Base-by-base conservation (phyloP, 1,140 invertebrate genomes). In the Alviniconcha marisindica region DNA sequence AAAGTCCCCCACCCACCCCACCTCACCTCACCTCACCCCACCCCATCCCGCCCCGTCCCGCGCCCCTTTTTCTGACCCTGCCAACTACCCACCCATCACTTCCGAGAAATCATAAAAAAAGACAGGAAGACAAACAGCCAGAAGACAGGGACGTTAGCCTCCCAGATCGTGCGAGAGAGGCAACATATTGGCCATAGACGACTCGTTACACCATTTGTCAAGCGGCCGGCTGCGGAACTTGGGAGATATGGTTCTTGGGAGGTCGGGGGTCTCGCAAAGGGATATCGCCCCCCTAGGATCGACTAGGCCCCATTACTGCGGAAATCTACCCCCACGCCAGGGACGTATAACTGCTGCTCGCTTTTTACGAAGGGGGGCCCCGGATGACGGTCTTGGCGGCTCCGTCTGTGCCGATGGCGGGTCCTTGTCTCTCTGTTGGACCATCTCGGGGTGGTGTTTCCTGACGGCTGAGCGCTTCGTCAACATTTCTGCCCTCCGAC, bases 201-300 rank as follows among this genome's bases (percentile, higher is more conserved):
- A 31, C 54, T 80, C 78, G 36, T 80, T 66, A 80, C 54, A 21
- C 78, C 78, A 80, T 80, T 80, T 80, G 78, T 80, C 78, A 80
- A 80, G 40, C 56, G 54, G 56, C 54, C 15, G 24, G 33, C 40
- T 12, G 36, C 54, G 56, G 54, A 36, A 63, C 31, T 36, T 21
- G 78, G 60, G 78, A 80, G 78, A 66, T 80, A 63, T 60, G 21
- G 78, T 42, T 42, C 60, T 33, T 24, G 33, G 56, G 40, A 31
- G 60, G 78, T 80, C 60, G 38, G 40, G 60, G 78, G 78, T 80
- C 56, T 31, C 54, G 78, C 33, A 7, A 28, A 63, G 36, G 56
- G 31, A 66, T 80, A 80, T 69, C 33, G 33, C 78, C 69, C 78
- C 56, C 78, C 36, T 7, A 4, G 78, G 78, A 66, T 15, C 78